These are phyloP conservation scores for Mus pahari DNA, from an alignment of 2,113 vertebrate species.

Conservation along the genomic window DNA sequence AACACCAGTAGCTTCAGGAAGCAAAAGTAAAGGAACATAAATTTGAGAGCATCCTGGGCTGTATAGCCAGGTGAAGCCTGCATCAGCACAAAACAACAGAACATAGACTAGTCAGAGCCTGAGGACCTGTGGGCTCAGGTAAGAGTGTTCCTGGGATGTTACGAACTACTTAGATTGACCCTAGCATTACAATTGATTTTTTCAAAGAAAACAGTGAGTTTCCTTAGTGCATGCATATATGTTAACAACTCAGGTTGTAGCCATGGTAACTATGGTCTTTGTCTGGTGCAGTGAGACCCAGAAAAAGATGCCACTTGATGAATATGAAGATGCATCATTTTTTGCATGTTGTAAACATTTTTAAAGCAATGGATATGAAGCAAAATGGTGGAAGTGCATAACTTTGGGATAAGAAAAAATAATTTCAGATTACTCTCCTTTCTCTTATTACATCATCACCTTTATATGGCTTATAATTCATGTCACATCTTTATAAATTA, in stretches of 20 bases:
- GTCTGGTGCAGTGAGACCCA: not conserved
- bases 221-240: not conserved
- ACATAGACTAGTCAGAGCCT: no score
- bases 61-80: no score
- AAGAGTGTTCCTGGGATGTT: no score
- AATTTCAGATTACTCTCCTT: not conserved
- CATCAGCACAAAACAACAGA: no score
- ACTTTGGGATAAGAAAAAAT: not conserved
- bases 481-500: not conserved
- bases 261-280: not conserved
- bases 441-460: not conserved
- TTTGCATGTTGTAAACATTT: not conserved
- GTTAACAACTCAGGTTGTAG: not conserved
- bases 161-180: no score
- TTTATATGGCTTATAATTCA: not conserved
- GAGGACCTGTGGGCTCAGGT: not conserved
- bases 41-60: not conserved
- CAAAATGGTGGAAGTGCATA: not conserved
- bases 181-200: not conserved
- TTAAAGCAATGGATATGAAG: not conserved
- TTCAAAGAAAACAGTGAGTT: not conserved
- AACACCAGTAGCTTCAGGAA: not conserved
- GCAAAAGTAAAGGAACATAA: not conserved
- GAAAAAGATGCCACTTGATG: not conserved
- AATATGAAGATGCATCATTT: not conserved